phyloP scores from a whole-genome alignment of 2,113 vertebrate species.

The Chionis minor region DNA sequence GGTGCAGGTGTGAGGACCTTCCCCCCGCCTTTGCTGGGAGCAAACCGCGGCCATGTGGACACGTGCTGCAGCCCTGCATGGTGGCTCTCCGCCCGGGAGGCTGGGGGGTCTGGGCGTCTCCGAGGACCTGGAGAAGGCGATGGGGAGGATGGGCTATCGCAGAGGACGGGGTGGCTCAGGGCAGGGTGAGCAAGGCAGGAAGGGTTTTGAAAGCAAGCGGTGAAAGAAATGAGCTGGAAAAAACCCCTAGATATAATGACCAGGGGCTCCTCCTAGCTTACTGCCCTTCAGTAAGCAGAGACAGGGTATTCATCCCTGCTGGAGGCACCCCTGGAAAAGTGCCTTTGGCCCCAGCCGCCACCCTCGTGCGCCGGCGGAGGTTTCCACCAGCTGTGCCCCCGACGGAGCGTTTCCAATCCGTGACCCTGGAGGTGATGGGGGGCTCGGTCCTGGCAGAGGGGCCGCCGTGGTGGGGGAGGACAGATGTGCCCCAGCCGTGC shows the following conservation, averaged over 20 bases:
- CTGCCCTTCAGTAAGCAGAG: neutral
- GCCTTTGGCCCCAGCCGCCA: neutral
- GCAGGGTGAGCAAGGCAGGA: neutral
- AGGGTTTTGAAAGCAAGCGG: neutral
- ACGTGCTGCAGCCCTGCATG: neutral
- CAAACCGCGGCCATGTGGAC: neutral
- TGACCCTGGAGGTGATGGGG: no score
- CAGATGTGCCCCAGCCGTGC: fast-evolving
- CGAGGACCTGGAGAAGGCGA: neutral
- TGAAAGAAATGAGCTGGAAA: neutral
- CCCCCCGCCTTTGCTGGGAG: neutral
- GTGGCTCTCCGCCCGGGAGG: no score
- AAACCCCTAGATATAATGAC: neutral
- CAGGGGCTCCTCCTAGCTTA: neutral
- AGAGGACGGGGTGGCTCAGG: neutral
- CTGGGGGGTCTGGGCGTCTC: neutral
- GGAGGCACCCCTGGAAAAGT: neutral
- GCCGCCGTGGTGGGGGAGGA: no score
- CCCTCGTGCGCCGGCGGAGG: neutral
- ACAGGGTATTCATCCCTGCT: neutral
- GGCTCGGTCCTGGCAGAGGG: neutral
- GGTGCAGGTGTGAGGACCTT: neutral
- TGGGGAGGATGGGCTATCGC: neutral
- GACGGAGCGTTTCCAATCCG: neutral
- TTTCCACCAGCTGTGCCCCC: neutral